Base-by-base conservation (phyloP, 2,797 vertebrate genomes). In the Diplodus sargus region DNA sequence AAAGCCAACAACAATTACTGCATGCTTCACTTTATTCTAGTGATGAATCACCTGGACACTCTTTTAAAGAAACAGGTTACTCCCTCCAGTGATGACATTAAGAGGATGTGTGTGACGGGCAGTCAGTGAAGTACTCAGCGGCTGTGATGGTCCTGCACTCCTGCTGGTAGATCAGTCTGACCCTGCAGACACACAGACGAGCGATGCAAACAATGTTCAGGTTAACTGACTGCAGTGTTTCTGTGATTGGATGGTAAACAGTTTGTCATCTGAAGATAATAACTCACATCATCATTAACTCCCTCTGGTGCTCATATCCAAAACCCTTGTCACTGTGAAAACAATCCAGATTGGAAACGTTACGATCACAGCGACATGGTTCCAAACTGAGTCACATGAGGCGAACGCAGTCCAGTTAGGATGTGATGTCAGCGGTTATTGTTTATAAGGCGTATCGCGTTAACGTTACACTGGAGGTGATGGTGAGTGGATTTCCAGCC, bases 241-340 rank as follows among this genome's bases (percentile, higher is more conserved):
- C 20, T 5, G 52, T n/a, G 3, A 10, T 30, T 48, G 4, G 10
- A 17, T 51, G 2, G 2, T 12, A 7, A 42, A 42, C 9, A 13
- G 4, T 53, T 12, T 7, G 8, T 9, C 34, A 34, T 34, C 8
- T 34, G 90, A 34, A 34, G 30, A 34, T 34, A 9, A 9, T 34
- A 34, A 34, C 34, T 34, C 9, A 34, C 34, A 34, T 34, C 7
- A 34, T 34, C 34, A 34, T 34, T 7, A 34, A 34, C 7, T 9
- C 34, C 8, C 6, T 34, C 34, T 1, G 34, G 34, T 34, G 8
- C 34, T 34, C 34, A 8, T 34, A 34, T 34, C 34, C 0, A 9
- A 82, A 86, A 28, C 78, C 79, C 0, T 53, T 14, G 17, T 83
- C 14, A 16, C 90, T 92, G 86, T 77, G 56, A 48, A 74, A 17